These are phyloP conservation scores for Fabriciana adippe DNA, from an alignment of 2,888 invertebrate genomes.

Conservation along the genomic window DNA sequence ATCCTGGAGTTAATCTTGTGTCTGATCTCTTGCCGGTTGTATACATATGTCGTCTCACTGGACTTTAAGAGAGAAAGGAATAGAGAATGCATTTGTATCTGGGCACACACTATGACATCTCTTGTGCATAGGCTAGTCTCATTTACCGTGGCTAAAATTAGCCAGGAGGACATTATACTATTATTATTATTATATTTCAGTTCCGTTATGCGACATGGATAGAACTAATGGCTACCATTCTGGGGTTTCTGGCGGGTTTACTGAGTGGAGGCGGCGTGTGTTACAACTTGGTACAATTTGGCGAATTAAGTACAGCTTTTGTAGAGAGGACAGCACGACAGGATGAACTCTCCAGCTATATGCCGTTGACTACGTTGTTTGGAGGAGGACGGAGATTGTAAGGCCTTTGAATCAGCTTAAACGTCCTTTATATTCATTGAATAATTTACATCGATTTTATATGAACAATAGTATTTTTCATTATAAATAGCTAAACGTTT, in stretches of 20 bases:
- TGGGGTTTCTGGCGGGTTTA: conserved; percentile 60
- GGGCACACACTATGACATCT: no score
- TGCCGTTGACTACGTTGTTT: conserved; percentile 62
- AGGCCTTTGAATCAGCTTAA: conserved; percentile 40
- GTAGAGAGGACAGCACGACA: conserved; percentile 73
- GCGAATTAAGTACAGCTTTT: conserved; percentile 83
- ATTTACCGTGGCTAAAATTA: not conserved
- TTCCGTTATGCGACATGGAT: conserved; percentile 69
- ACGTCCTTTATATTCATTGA: not conserved
- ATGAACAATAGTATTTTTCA: no score
- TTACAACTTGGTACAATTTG: conserved; percentile 83
- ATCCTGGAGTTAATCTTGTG: no score
- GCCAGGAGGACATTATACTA: not conserved
- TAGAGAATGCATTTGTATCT: no score
- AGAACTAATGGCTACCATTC: conserved; percentile 59
- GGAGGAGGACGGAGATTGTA: conserved; percentile 69
- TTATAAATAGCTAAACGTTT: no score
- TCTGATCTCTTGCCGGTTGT: no score
- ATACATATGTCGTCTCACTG: no score
- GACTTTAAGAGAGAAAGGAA: no score
- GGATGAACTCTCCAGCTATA: conserved; percentile 56
- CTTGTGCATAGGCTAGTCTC: not conserved
- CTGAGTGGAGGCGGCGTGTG: conserved; percentile 76
- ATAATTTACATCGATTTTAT: no score
- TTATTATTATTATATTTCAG: conserved; percentile 46